These are phyloP conservation scores for Drosophila hydei DNA, from an alignment of 1,140 invertebrate species.

Conservation along the genomic window DNA sequence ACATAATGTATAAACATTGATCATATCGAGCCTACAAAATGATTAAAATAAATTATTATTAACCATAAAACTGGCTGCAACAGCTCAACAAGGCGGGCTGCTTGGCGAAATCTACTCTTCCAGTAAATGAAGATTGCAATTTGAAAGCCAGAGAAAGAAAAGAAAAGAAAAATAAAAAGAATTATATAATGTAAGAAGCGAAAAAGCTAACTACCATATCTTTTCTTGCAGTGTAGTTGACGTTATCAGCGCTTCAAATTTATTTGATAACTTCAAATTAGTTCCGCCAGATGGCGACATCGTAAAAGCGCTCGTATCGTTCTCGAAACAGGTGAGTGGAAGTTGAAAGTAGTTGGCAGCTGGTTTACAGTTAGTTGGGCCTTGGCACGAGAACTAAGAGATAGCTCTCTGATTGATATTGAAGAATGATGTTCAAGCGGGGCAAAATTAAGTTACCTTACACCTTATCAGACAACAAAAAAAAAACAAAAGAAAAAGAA, in stretches of 20 bases:
- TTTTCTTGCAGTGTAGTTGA: conserved; percentile 5
- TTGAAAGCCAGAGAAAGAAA: too few relatives aligned
- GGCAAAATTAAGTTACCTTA: conserved; percentile 18
- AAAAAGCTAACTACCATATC: conserved; percentile 2
- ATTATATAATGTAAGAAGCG: not conserved
- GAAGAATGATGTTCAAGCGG: conserved; percentile 48
- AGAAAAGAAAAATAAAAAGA: too few relatives aligned
- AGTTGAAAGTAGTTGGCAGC: conserved; percentile 3
- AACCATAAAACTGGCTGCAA: not conserved
- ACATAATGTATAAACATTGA: conserved; percentile 1
- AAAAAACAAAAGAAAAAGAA: not conserved
- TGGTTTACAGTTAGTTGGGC: not conserved
- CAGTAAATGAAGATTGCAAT: too few relatives aligned
- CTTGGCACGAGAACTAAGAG: conserved; percentile 12
- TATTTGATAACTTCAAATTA: not conserved
- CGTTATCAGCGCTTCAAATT: conserved; percentile 2
- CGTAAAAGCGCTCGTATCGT: not conserved
- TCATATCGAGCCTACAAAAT: not conserved
- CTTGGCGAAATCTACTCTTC: too few relatives aligned
- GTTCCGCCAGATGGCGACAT: conserved; percentile 30
- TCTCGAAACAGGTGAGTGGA: conserved; percentile 21
- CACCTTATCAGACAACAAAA: conserved; percentile 38
- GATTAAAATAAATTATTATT: conserved; percentile 9
- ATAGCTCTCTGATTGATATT: conserved; percentile 68
- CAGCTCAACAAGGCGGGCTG: too few relatives aligned